A percentile compares a stretch with the other conserved stretches of the same genome.
phyloP scores from a whole-genome alignment of 2,113 vertebrate genomes.

The Herpailurus yagouaroundi region DNA sequence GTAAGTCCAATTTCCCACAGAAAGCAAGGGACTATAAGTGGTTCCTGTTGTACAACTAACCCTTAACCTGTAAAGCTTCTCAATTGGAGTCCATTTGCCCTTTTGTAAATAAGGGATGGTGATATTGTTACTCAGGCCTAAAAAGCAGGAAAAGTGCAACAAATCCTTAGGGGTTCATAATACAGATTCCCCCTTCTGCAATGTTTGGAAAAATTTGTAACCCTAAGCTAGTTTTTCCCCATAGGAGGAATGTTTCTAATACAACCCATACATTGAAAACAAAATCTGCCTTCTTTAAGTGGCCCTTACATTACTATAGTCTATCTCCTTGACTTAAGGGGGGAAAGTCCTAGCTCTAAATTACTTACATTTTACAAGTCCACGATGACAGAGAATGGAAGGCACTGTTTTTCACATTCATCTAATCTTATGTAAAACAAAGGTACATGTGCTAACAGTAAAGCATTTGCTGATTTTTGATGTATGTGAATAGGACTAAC shows the following conservation, averaged over 20 bases:
- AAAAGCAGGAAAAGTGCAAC: constrained; percentile 44
- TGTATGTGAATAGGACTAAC: constrained; percentile 12
- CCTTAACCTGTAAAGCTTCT: constrained; percentile 7
- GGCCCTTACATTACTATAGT: neutral
- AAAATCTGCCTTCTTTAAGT: constrained; percentile 4
- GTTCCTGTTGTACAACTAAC: constrained; percentile 24
- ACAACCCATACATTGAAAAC: constrained; percentile 19
- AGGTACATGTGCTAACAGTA: constrained; percentile 18
- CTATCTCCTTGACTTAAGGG: constrained; percentile 25
- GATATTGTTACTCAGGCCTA: constrained; percentile 28
- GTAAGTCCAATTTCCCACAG: constrained; percentile 29
- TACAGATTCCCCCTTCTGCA: neutral
- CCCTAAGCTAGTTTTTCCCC: neutral
- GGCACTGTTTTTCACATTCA: constrained; percentile 47
- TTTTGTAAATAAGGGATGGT: constrained; percentile 22
- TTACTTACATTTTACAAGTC: constrained; percentile 59
- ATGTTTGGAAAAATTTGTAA: neutral
- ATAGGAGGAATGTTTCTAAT: constrained; percentile 7
- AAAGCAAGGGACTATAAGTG: constrained; percentile 48
- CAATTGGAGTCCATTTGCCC: neutral
- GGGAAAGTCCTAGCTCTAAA: constrained; percentile 33
- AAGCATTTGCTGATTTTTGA: constrained; percentile 51
- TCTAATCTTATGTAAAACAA: constrained; percentile 51
- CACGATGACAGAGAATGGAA: constrained; percentile 45
- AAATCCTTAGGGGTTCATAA: constrained; percentile 37